Base-by-base conservation (phyloP, 2,113 vertebrate species). In the Acrocephalus arundinaceus region DNA sequence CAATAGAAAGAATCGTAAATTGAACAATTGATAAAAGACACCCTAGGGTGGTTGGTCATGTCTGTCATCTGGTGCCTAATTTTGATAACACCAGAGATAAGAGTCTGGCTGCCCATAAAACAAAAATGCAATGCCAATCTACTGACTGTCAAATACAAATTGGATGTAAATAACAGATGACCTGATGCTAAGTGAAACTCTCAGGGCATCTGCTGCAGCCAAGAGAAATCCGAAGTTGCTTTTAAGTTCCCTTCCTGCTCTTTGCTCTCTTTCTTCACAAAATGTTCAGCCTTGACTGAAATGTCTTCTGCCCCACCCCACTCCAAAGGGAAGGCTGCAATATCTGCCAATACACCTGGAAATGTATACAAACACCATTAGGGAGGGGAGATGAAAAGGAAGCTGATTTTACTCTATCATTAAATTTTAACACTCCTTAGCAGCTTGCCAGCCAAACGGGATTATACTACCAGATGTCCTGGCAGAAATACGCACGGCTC, bases 381-480 rank as follows among this genome's bases (percentile, higher is more conserved):
- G 25, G 31, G 85, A 83, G 21, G 13, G 27, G 67, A 92, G 87
- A 90, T 93, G 33, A 87, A 90, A 96, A 81, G 76, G 48, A 90
- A 78, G 31, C 76, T 90, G 79, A 74, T 80, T 85, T 88, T 93
- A 77, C 78, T 87, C 71, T 83, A 23, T 93, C 55, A 41, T 80
- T 84, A 95, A 90, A 74, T 85, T 92, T 90, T 95, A 90, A 92
- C 41, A 8, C 79, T 68, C 39, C 25, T 80, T 59, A 96, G 76
- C 79, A 88, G 83, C 73, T 96, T 96, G 92, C 83, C 92, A 81
- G 86, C 79, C 68, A 90, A 78, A 57, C 2, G 0, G 79, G 76
- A 84, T 95, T 96, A 75, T 58, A 58, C 37, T 95, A 85, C 86
- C 90, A 95, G 90, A 96, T 96, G 96, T 96, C 93, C 86, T 90